Percentiles rank a stretch among this genome's conserved stretches.
Conservation (phyloP, 2,888 invertebrate genomes). For the Agonopterix alstromeriana region DNA sequence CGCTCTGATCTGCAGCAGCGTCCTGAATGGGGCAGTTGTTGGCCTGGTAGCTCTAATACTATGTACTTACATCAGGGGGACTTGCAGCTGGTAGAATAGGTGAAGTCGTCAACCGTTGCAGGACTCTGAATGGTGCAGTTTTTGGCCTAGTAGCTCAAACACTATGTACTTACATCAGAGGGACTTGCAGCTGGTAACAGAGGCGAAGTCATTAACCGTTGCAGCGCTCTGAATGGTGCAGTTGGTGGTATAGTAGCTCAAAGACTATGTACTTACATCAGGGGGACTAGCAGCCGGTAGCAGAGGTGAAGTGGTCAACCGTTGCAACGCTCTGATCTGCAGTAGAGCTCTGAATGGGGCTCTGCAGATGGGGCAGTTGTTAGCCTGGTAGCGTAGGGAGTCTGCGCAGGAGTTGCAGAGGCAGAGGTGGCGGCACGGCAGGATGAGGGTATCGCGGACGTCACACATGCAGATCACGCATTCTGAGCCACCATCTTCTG, state of each 20-base stretch:
- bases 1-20: slow-evolving; percentile 95
- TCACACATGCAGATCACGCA: slow-evolving; percentile 99
- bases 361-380: slow-evolving; percentile 99
- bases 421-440: slow-evolving; percentile 86
- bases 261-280: slow-evolving; percentile 79
- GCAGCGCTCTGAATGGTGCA: slow-evolving; percentile 98
- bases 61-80: too few relatives aligned
- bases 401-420: slow-evolving; percentile 85
- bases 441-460: slow-evolving; percentile 94
- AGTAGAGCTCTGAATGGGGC: slow-evolving; percentile 98
- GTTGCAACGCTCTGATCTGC: slow-evolving; percentile 95
- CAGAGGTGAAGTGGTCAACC: slow-evolving; percentile 67
- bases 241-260: slow-evolving; percentile 96
- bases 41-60: slow-evolving; percentile 94
- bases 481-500: slow-evolving; percentile 96
- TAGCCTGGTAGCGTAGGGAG: slow-evolving; percentile 94
- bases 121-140: too few relatives aligned
- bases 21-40: slow-evolving; percentile 99
- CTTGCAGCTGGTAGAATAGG: too few relatives aligned
- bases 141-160: too few relatives aligned
- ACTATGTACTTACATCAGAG: too few relatives aligned
- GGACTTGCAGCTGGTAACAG: too few relatives aligned
- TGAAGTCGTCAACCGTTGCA: too few relatives aligned
- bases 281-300: slow-evolving; percentile 59
- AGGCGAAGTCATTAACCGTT: too few relatives aligned